Conservation (phyloP, 1,140 invertebrate genomes). For the Hyles euphorbiae region DNA sequence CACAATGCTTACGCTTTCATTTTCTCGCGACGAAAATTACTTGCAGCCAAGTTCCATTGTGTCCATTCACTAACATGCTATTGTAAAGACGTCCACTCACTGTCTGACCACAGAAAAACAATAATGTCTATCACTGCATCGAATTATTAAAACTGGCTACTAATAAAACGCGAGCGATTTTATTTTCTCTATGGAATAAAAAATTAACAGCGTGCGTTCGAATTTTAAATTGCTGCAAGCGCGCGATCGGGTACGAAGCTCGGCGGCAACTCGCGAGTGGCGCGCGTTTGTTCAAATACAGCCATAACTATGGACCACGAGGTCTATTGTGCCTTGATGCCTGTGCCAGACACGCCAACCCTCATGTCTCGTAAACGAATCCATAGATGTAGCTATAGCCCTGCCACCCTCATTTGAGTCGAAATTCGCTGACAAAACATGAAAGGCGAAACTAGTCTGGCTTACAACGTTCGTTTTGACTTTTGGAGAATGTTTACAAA, state of each 20-base stretch:
- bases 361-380: constrained; percentile 36
- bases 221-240: constrained; percentile 47
- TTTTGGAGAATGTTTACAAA: no score
- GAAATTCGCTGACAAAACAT: constrained; percentile 2
- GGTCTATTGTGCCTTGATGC: constrained; percentile 58
- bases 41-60: constrained; percentile 52
- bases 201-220: constrained; percentile 31
- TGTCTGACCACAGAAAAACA: constrained; percentile 27
- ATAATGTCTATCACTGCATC: constrained; percentile 10
- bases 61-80: constrained; percentile 34
- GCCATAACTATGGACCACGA: constrained; percentile 48
- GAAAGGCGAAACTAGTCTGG: no score
- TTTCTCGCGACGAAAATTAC: constrained; percentile 59
- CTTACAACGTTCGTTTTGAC: no score
- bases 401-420: constrained; percentile 33
- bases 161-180: not conserved
- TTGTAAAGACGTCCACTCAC: constrained; percentile 43
- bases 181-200: constrained; percentile 14
- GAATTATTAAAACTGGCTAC: constrained; percentile 10
- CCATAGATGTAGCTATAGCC: constrained; percentile 53
- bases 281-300: constrained; percentile 38
- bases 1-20: constrained; percentile 68
- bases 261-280: constrained; percentile 57
- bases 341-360: constrained; percentile 61
- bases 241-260: constrained; percentile 65